phyloP scores from a whole-genome alignment of 2,113 vertebrate genomes.

The Upupa epops region DNA sequence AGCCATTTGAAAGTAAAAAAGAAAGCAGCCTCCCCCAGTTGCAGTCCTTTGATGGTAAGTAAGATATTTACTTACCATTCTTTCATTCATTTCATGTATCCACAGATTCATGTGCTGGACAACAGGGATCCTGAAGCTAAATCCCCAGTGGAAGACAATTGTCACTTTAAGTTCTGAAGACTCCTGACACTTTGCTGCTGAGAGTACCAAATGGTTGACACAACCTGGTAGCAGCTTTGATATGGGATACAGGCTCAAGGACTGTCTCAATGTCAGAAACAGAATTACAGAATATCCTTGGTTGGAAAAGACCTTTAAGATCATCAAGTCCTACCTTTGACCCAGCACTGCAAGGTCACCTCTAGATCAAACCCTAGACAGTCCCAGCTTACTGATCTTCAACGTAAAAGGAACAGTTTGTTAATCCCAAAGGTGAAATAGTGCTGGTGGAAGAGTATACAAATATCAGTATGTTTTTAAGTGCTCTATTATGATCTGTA shows the following conservation, averaged over 20 bases:
- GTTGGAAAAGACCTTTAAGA: too few species aligned
- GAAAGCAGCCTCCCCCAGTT: neutral
- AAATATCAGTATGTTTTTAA: neutral
- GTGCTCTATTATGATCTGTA: slow-evolving; percentile 1
- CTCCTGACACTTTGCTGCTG: neutral
- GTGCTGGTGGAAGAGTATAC: neutral
- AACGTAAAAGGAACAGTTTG: neutral
- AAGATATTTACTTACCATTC: neutral
- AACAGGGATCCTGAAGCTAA: neutral
- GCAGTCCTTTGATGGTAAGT: neutral
- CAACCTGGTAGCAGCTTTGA: neutral
- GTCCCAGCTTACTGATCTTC: neutral
- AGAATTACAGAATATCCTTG: too few species aligned
- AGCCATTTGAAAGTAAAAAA: neutral
- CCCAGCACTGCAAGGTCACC: too few species aligned
- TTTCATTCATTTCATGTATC: neutral
- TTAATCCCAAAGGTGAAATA: neutral
- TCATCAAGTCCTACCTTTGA: too few species aligned
- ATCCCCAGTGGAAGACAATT: neutral
- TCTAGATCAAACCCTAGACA: too few species aligned
- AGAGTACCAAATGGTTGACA: neutral
- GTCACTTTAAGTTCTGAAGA: neutral
- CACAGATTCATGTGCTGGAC: accelerated
- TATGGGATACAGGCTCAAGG: neutral
- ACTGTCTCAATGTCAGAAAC: neutral